Evolutionary conservation across 2,888 invertebrate species (phyloP).

Genomic region (Strigamia crassipes): DNA sequence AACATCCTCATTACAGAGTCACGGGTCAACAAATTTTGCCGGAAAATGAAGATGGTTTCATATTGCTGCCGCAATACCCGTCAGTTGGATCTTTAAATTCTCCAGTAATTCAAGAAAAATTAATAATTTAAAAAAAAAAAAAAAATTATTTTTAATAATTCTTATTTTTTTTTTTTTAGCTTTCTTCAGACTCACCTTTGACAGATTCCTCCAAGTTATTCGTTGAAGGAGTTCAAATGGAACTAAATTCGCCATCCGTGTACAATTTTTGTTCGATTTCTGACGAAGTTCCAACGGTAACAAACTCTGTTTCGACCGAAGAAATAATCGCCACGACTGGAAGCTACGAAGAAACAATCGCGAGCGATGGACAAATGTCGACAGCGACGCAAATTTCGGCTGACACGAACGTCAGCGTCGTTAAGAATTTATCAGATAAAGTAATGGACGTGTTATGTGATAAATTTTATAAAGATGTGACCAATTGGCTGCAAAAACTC

Average conservation of each 20-base stretch:
- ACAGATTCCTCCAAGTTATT: slow-evolving; percentile 1
- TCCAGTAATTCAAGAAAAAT: not conserved
- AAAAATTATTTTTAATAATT: no score
- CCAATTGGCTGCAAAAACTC: not conserved
- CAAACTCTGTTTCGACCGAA: not conserved
- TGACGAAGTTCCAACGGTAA: not conserved
- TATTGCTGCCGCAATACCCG: not conserved
- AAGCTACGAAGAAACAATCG: not conserved
- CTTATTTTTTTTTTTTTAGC: not conserved
- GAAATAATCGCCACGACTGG: slow-evolving; percentile 20
- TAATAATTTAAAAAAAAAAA: no score
- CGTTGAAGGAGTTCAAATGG: slow-evolving; percentile 3
- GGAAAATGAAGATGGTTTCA: not conserved
- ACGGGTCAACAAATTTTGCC: not conserved
- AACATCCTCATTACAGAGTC: not conserved
- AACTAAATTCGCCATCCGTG: not conserved
- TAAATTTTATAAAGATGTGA: not conserved
- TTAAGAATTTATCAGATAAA: not conserved
- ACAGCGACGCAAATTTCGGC: not conserved
- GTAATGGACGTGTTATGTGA: not conserved
- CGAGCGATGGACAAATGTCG: not conserved
- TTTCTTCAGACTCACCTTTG: not conserved
- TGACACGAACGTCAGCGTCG: not conserved
- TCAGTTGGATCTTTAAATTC: not conserved
- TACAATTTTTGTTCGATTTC: not conserved